Evolutionary conservation across 1,140 invertebrate species (phyloP).

Genomic region (Yoshiicerus persimilis): DNA sequence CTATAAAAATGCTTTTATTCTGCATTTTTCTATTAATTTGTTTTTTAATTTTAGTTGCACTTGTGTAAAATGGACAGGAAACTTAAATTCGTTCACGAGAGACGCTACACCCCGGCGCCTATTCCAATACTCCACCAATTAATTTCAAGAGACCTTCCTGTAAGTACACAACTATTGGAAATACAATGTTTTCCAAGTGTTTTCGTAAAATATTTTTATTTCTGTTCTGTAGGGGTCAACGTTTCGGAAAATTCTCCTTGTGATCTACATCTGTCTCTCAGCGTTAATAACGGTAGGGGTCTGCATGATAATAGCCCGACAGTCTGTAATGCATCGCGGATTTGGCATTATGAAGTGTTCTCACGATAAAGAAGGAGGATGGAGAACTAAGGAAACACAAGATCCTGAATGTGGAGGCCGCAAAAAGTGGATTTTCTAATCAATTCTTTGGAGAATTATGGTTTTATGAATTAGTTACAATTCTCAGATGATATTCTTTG

Average conservation of each 20-base stretch:
- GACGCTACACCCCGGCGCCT: not conserved
- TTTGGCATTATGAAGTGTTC: not conserved
- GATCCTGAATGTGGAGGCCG: too few relatives aligned
- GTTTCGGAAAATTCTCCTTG: not conserved
- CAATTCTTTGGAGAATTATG: too few relatives aligned
- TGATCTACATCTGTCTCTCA: not conserved
- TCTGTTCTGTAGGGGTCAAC: not conserved
- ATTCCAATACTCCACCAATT: not conserved
- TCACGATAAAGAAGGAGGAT: not conserved
- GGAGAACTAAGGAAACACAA: too few relatives aligned
- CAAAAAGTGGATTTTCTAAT: too few relatives aligned
- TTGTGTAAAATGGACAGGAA: not conserved
- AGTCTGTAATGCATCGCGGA: not conserved
- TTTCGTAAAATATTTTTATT: too few relatives aligned
- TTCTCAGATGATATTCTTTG: too few relatives aligned
- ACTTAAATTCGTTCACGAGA: not conserved
- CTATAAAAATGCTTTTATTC: too few relatives aligned
- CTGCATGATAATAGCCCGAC: not conserved
- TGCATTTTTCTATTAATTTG: too few relatives aligned
- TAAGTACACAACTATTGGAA: not conserved
- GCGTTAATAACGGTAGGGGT: not conserved
- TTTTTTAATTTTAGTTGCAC: not conserved
- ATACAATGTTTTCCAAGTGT: not conserved
- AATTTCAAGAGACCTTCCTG: not conserved
- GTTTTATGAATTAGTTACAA: too few relatives aligned